These are phyloP conservation scores for Habropoda laboriosa DNA, from an alignment of 1,140 invertebrate species.

Conservation along the genomic window DNA sequence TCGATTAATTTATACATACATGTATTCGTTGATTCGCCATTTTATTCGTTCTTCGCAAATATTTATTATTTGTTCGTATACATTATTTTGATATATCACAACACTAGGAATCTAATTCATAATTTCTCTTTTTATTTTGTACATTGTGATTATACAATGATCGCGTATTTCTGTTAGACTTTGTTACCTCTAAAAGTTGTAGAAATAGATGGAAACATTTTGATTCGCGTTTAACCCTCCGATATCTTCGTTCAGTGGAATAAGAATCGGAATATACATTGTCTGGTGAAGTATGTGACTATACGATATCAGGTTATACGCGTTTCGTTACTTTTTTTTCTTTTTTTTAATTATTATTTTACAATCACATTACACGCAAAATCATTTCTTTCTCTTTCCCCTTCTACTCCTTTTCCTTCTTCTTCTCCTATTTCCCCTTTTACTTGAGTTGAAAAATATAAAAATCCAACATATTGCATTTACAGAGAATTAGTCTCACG, in stretches of 20 bases:
- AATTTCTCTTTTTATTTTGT: background rate
- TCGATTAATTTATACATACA: background rate
- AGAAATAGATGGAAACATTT: background rate
- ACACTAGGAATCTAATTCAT: conserved; percentile 36
- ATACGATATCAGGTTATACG: background rate
- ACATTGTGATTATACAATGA: background rate
- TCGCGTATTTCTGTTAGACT: background rate
- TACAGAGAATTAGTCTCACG: no score
- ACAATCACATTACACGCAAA: background rate
- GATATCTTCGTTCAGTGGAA: conserved; percentile 8
- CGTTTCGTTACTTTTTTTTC: background rate
- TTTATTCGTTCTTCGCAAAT: background rate
- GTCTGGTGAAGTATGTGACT: conserved; percentile 18
- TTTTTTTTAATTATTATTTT: no score
- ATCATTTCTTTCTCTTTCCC: background rate
- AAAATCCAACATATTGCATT: no score
- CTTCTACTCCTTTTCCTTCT: no score
- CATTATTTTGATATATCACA: background rate
- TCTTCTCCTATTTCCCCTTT: background rate
- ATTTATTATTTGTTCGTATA: background rate
- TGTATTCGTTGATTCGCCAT: background rate
- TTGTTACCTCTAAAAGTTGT: background rate
- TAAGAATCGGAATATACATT: background rate
- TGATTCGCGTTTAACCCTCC: conserved; percentile 17
- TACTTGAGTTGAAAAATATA: no score